Conservation (phyloP, 2,113 vertebrate genomes). For the Delphinapterus leucas region DNA sequence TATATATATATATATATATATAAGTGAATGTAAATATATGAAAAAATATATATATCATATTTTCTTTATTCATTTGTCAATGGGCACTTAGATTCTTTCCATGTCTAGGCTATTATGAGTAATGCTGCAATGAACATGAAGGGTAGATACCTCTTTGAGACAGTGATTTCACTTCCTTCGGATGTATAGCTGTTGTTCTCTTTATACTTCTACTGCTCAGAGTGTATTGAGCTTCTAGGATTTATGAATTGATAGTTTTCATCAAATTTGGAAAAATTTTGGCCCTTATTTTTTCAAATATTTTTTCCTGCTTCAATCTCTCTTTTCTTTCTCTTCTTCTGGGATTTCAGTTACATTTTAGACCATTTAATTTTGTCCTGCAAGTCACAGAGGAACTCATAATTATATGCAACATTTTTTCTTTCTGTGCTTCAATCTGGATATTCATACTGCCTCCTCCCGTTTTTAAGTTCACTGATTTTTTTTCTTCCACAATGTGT, state of each 20-base stretch:
- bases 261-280: background rate
- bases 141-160: background rate
- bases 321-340: background rate
- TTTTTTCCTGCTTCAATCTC: background rate
- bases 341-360: background rate
- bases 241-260: background rate
- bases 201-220: background rate
- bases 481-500: background rate
- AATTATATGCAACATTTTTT: background rate
- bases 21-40: background rate
- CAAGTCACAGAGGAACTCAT: background rate
- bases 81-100: background rate
- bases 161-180: background rate
- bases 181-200: background rate
- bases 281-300: background rate
- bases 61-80: background rate
- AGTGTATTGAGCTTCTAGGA: background rate
- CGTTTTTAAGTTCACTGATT: background rate
- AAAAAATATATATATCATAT: background rate
- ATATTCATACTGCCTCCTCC: background rate
- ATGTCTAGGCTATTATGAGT: background rate
- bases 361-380: background rate
- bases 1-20: background rate
- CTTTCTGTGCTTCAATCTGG: background rate
- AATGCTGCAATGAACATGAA: background rate